Percentiles rank a stretch among this genome's conserved stretches.
Conservation (phyloP, 1,140 invertebrate genomes). For the Drosophila equinoxialis region DNA sequence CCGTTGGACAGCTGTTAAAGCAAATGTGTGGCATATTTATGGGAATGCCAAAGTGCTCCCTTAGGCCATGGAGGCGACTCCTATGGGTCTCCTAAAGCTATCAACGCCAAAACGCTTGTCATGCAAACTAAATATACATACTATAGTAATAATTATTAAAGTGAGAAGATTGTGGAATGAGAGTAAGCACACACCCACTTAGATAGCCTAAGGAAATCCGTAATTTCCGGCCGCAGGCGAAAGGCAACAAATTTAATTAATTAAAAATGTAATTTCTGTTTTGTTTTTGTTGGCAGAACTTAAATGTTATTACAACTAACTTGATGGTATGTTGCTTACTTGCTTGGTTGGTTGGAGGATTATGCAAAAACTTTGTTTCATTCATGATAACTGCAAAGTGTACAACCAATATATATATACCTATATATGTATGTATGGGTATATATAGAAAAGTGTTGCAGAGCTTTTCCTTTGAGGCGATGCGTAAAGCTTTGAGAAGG, state of each 20-base stretch:
- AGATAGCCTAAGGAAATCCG: constrained; percentile 9
- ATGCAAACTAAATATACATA: constrained; percentile 3
- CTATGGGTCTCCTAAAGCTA: constrained; percentile 5
- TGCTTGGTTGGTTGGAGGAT: background rate
- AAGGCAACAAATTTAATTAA: constrained; percentile 16
- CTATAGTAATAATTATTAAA: constrained; percentile 1
- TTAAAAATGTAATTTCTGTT: background rate
- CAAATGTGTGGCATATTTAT: constrained; percentile 11
- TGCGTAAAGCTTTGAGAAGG: constrained; percentile 14
- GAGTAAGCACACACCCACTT: background rate
- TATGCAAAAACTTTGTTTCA: constrained; percentile 1
- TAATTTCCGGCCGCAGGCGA: constrained; percentile 7
- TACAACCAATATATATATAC: constrained; percentile 1
- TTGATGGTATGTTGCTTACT: background rate
- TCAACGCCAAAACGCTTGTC: background rate
- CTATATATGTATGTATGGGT: background rate
- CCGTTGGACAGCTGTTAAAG: background rate
- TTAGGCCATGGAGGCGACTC: background rate
- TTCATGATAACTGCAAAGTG: constrained; percentile 13
- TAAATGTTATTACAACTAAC: background rate
- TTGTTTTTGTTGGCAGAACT: constrained; percentile 1
- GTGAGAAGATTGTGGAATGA: background rate
- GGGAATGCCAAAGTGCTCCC: constrained; percentile 2
- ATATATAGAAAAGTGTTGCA: background rate
- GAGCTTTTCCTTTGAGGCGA: background rate